Base-by-base conservation (phyloP, 2,113 vertebrate species). In the Pampusana beccarii region DNA sequence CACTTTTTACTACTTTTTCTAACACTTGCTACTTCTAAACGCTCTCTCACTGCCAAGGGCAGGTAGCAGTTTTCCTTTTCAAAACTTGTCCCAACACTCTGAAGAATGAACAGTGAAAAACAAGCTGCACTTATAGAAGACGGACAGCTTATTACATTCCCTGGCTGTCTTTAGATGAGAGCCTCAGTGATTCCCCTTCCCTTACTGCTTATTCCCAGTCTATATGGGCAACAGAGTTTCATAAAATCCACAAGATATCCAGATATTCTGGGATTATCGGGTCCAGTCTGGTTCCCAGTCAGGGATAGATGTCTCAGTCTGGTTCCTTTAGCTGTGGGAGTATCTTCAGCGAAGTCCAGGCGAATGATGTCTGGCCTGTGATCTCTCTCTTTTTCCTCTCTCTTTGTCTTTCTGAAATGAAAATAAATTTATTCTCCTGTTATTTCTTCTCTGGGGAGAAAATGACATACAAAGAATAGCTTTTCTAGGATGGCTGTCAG, bases 401-500 rank as follows among this genome's bases (percentile, higher is more conserved):
- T 46, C 53, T 92, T 16, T 60, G 20, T 69, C 80, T 81, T 69
- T 42, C 34, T 73, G 42, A 88, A 90, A 88, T 87, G 2, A 66
- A 69, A 86, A 80, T 46, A 36, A 85, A 48, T 31, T 86, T 61
- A 67, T 14, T 90, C 62, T 83, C 54, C 31, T 54, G 40, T 60
- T 93, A 48, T 56, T 91, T 91, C 33, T 78, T 71, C 11, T 34
- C 78, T 67, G 34, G 50, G 77, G 80, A 91, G 70, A 92, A 91
- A 82, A 66, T 86, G 54, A 46, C 87, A 66, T 91, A 9, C 28
- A 90, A 91, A 85, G 71, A 95, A 80, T 13, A 90, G 74, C 58
- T 92, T 77, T 93, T 73, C 54, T 46, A 36, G 62, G 66, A 46
- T 80, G 58, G 54, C 46, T 95, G 93, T 97, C 95, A 95, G 60